A percentile compares a stretch with the other conserved stretches of the same genome.
phyloP scores from a whole-genome alignment of 1,140 invertebrate genomes.

The Caenorhabditis remanei region DNA sequence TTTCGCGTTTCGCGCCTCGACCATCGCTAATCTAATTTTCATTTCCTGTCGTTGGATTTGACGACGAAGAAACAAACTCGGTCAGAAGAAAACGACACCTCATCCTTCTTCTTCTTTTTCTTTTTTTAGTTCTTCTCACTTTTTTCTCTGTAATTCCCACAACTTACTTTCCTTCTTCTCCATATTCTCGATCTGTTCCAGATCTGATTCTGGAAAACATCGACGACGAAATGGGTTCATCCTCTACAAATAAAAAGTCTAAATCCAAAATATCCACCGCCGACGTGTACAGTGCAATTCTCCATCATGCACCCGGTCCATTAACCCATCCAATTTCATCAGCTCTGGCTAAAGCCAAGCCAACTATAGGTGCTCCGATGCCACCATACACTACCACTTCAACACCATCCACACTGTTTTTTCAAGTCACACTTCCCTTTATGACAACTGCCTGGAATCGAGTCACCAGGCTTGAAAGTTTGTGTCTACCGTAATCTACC shows the following conservation, averaged over 20 bases:
- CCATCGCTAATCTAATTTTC: slow-evolving; percentile 50
- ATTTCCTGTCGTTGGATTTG: slow-evolving; percentile 37
- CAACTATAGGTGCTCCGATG: slow-evolving; percentile 40
- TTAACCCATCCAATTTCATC: slow-evolving; percentile 33
- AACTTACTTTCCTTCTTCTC: background rate
- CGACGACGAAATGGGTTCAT: background rate
- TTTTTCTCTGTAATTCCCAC: background rate
- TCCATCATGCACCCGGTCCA: slow-evolving; percentile 31
- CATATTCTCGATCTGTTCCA: background rate
- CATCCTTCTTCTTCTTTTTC: background rate
- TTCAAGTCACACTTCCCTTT: slow-evolving; percentile 38
- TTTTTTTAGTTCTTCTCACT: background rate
- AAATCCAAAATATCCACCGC: slow-evolving; percentile 41
- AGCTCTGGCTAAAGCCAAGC: slow-evolving; percentile 27
- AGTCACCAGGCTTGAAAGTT: slow-evolving; percentile 28
- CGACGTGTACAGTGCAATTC: slow-evolving; percentile 45
- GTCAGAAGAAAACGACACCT: slow-evolving; percentile 10
- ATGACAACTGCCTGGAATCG: slow-evolving; percentile 40
- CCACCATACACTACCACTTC: slow-evolving; percentile 37
- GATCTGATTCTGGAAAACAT: slow-evolving; percentile 27
- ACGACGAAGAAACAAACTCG: background rate
- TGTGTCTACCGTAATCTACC: background rate
- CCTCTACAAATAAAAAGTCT: background rate
- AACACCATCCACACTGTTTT: slow-evolving; percentile 30
- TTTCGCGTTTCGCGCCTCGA: slow-evolving; percentile 8